phyloP scores from a whole-genome alignment of 1,140 invertebrate genomes.

The Dolichoris vasculosae region DNA sequence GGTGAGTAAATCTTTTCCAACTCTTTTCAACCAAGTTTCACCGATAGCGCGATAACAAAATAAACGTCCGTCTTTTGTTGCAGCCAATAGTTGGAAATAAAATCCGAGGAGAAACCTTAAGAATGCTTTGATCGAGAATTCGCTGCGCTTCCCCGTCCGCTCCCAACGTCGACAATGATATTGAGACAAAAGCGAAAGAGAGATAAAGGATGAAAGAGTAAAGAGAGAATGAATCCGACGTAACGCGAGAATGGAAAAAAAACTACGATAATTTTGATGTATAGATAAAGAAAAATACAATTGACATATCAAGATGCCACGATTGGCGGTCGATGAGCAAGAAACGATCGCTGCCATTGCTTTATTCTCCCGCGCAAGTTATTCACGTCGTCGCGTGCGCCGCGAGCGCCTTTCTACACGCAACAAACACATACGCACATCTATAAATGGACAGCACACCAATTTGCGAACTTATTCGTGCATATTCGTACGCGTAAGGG shows the following conservation, averaged over 20 bases:
- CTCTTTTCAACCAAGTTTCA: neutral
- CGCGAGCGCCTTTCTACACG: neutral
- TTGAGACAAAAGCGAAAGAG: neutral
- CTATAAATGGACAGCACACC: neutral
- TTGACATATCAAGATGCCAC: conserved; percentile 44
- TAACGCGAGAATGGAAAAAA: neutral
- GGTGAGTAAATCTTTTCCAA: conserved; percentile 73
- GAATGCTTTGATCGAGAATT: conserved; percentile 62
- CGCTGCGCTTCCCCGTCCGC: conserved; percentile 50
- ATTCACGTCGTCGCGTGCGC: neutral
- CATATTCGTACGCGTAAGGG: too few species aligned
- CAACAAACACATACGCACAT: neutral
- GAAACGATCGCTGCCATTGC: neutral
- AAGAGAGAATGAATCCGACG: neutral
- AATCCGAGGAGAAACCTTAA: conserved; percentile 58
- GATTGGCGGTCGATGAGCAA: neutral
- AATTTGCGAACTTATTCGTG: too few species aligned
- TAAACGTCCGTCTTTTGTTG: conserved; percentile 47
- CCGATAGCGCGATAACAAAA: neutral
- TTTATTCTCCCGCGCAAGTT: neutral
- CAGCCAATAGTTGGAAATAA: conserved; percentile 74
- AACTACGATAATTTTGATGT: conserved; percentile 3
- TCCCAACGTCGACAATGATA: neutral
- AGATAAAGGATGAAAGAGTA: neutral
- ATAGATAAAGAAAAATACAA: conserved; percentile 26